Base-by-base conservation (phyloP, 1,140 invertebrate genomes). In the Cotesia typhae region DNA sequence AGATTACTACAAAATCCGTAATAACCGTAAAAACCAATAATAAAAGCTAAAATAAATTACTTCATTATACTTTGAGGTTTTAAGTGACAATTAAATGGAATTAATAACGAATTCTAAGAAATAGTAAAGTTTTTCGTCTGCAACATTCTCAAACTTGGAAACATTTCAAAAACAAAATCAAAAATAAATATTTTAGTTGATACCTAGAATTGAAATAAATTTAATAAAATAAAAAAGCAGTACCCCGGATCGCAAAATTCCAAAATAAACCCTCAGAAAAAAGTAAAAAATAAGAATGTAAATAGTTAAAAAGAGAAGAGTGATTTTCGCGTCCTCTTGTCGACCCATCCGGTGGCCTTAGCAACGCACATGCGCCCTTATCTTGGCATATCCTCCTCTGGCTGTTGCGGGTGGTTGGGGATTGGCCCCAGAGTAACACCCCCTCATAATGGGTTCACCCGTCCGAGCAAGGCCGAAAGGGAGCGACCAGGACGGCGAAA, bases 391-490 rank as follows among this genome's bases (percentile, higher is more conserved):
- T 65, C 64, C 47, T 78, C 77, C 69, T 77, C 76, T 78, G 70
- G 61, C 36, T 55, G 57, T 75, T 74, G 78, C 81, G 81, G 82
- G 81, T 84, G 81, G 83, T 85, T 84, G 81, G 83, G 84, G 85
- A 86, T 87, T 86, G 85, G 85, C 85, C 71, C 82, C 82, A 84
- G 83, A 87, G 85, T 87, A 87, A 86, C 85, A 87, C 85, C 84
- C 85, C 85, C 84, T 86, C 80, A 86, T 87, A 87, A 86, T 87
- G 82, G 85, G 84, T 86, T 87, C 85, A 84, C 83, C 85, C 85
- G 83, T 86, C 85, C 84, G 83, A 81, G 81, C 80, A 67, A 76
- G 78, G 68, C 67, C 61, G 41, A 69, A 55, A 63, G 65, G 55
- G 75, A 76, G 72, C 36, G 35, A 41, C 53, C 17, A 38, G 64